Evolutionary conservation across 2,797 vertebrate species (phyloP).

Genomic region (Hybognathus amarus): DNA sequence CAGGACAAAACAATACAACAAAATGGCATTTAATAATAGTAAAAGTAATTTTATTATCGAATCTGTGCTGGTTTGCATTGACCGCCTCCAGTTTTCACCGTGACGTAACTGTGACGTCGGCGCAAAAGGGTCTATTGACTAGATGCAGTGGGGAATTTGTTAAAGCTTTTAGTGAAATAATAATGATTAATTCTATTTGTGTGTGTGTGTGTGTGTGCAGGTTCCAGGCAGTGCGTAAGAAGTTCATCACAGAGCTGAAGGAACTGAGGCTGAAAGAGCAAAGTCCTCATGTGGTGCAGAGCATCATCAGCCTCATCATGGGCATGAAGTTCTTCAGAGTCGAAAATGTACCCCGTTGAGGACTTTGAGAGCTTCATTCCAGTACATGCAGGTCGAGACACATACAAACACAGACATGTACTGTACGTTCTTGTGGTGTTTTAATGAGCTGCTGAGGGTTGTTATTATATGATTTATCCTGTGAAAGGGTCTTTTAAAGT

Average conservation of each 20-base stretch:
- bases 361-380: constrained; percentile 99
- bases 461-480: background rate
- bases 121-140: no score
- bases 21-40: no score
- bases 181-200: background rate
- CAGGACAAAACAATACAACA: no score
- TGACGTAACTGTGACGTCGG: no score
- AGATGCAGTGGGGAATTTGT: background rate
- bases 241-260: constrained; percentile 98
- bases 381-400: constrained; percentile 95
- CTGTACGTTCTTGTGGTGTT: background rate
- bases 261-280: constrained; percentile 96
- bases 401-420: constrained; percentile 15
- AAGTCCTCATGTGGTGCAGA: constrained; percentile 95
- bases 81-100: no score
- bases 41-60: no score
- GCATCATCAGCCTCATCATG: constrained; percentile 99
- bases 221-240: constrained; percentile 98
- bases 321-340: constrained; percentile 99
- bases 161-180: background rate
- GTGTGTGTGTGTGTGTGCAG: constrained; percentile 68
- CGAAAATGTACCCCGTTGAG: constrained; percentile 99
- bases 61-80: no score
- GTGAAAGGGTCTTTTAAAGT: background rate
- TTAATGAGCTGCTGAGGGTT: background rate